These are phyloP conservation scores for Acyrthosiphon pisum DNA, from an alignment of 1,140 invertebrate species.

Conservation along the genomic window DNA sequence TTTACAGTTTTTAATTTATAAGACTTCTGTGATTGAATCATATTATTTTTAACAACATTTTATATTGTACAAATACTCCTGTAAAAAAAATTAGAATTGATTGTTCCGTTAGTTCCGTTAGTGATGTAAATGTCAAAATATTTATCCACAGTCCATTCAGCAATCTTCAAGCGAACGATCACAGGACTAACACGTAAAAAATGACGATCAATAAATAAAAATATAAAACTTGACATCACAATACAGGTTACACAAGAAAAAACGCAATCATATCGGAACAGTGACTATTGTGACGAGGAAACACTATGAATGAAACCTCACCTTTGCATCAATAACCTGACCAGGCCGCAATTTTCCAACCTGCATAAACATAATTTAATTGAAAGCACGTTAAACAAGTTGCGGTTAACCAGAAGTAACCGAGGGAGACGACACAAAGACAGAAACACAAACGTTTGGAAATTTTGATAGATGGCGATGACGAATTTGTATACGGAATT, in stretches of 20 bases:
- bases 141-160: slow-evolving; percentile 20
- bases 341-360: slow-evolving; percentile 78
- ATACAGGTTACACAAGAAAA: slow-evolving; percentile 59
- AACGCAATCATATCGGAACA: slow-evolving; percentile 66
- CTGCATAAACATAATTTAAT: slow-evolving; percentile 63
- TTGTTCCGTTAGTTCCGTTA: slow-evolving; percentile 38
- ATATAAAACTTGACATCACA: slow-evolving; percentile 60
- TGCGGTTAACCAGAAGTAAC: slow-evolving; percentile 41
- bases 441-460: slow-evolving; percentile 48
- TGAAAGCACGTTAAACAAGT: slow-evolving; percentile 56
- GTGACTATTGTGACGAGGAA: slow-evolving; percentile 65
- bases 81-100: slow-evolving; percentile 41
- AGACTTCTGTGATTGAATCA: background rate
- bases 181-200: slow-evolving; percentile 40
- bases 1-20: background rate
- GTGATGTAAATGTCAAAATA: slow-evolving; percentile 40
- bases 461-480: slow-evolving; percentile 32
- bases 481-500: background rate
- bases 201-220: slow-evolving; percentile 60
- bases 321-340: slow-evolving; percentile 79
- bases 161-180: slow-evolving; percentile 45
- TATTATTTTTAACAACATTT: background rate
- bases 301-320: slow-evolving; percentile 70
- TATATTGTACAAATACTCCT: background rate
- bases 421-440: slow-evolving; percentile 52